phyloP scores from a whole-genome alignment of 2,113 vertebrate species.

The Cynopterus brachyotis region DNA sequence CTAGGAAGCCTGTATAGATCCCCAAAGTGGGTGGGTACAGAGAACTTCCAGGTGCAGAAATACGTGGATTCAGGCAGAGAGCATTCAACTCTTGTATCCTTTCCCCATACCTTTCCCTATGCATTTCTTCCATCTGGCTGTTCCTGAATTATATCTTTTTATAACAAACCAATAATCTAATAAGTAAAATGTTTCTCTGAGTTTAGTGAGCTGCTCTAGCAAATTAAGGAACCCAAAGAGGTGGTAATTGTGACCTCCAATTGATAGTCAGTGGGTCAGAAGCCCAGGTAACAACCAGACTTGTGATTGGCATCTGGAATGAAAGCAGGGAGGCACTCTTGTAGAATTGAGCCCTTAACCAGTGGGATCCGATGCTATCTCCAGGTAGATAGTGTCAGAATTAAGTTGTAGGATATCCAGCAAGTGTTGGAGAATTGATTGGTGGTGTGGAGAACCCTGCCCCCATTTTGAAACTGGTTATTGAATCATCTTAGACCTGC shows the following conservation, averaged over 20 bases:
- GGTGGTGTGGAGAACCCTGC: not conserved
- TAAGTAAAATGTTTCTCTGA: not conserved
- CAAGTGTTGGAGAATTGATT: not conserved
- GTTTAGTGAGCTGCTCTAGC: not conserved
- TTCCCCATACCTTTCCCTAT: not conserved
- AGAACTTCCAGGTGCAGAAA: not conserved
- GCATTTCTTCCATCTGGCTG: not conserved
- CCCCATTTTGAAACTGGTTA: not conserved
- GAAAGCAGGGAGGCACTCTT: too few relatives aligned
- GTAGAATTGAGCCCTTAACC: not conserved
- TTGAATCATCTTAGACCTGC: not conserved
- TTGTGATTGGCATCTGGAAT: not conserved
- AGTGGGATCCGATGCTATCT: not conserved
- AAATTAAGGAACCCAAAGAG: not conserved
- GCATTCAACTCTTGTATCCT: rapidly evolving
- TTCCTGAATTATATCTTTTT: not conserved
- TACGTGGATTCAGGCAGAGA: not conserved
- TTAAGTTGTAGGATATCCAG: not conserved
- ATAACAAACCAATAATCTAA: not conserved
- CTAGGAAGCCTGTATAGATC: not conserved
- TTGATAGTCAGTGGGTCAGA: not conserved
- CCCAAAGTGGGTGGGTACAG: not conserved
- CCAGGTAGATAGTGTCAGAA: not conserved
- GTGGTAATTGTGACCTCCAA: not conserved
- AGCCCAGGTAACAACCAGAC: not conserved